Evolutionary conservation across 1,140 invertebrate species (phyloP), one percentile per base, ranked within the genome.

Genomic region (Saccostrea echinata): DNA sequence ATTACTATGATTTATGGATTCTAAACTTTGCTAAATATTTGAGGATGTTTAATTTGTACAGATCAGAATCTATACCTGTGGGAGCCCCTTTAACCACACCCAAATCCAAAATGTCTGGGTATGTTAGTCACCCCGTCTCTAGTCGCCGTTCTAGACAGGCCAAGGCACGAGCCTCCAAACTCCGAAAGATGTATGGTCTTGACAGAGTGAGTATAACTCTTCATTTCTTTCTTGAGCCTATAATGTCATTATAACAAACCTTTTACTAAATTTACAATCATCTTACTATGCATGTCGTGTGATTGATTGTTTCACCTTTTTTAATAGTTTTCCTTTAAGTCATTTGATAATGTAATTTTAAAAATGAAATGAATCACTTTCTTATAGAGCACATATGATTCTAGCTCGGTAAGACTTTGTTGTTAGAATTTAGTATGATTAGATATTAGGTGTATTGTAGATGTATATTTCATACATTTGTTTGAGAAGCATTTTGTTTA

Each of bases 181-280:
- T 94, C 91, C 92, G 92, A 84, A 92, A 91, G 80, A 91, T 93
- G 87, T 94, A 94, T 89, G 92, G 92, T 51, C 68, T 91, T 51
- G 91, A 92, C 85, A 90, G 85, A 84, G 90, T 90, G 33, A 61
- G 88, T 88, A 24, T 51, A 24, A n/a, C 53, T 51, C 12, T 53
- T 30, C 18, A 52, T n/a, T 86, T 43, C 43, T 0, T 43, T 43
- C 43, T 43, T 43, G 43, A 43, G 4, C 4, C 43, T 2, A 1
- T 43, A 9, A 8, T 43, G 9, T 43, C 9, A 0, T 43, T 43
- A 43, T 43, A 43, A 43, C 43, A 43, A 43, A 43, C 43, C 43
- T 43, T 43, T 43, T 43, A 43, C n/a, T n/a, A 43, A 9, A 43
- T 43, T 43, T 43, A 9, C 43, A 43, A 6, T 43, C 9, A 43